Evolutionary conservation across 2,113 vertebrate genomes (phyloP), one percentile per base, ranked within the genome.

Genomic region (Columbina picui): DNA sequence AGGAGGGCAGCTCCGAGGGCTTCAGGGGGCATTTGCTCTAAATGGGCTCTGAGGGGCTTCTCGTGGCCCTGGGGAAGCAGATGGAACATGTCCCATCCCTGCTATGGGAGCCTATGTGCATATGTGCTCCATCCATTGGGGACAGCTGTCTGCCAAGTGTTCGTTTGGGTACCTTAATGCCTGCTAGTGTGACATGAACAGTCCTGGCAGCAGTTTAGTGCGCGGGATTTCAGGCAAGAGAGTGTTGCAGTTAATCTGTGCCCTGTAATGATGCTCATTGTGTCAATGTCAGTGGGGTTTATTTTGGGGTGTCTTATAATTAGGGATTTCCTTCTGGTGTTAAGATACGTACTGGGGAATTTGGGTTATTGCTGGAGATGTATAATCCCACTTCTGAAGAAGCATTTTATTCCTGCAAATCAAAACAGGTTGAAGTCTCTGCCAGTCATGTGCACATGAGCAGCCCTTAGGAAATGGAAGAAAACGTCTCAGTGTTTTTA

Each of bases 81-180:
- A 36, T 11, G 60, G 27, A 34, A 26, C 34, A 80, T 38, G 7
- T 81, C 38, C 67, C 50, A 59, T 14, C 56, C 32, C 68, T 59
- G 59, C 43, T 59, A 12, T 45, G 43, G 9, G 57, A 76, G 6
- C 45, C 65, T 34, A 10, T 3, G 6, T 1, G 4, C 9, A 8
- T 34, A 10, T 3, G 6, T 1, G 4, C 9, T 9, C 86, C 52
- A 27, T 76, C 36, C 9, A 0, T 0, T 67, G 60, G 39, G 32
- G 45, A 41, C 39, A 73, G 17, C 19, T 59, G 15, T n/a, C 49
- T 83, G 65, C 39, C 61, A 77, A 2, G 3, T 23, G n/a, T 47
- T 53, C 2, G 1, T 41, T 2, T 63, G 52, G 36, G 11, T 25
- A 43, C 53, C 63, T 61, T 16, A 25, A 43, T 10, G 14, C 26